phyloP scores from a whole-genome alignment of 2,113 vertebrate species.

The Dromaius novaehollandiae region DNA sequence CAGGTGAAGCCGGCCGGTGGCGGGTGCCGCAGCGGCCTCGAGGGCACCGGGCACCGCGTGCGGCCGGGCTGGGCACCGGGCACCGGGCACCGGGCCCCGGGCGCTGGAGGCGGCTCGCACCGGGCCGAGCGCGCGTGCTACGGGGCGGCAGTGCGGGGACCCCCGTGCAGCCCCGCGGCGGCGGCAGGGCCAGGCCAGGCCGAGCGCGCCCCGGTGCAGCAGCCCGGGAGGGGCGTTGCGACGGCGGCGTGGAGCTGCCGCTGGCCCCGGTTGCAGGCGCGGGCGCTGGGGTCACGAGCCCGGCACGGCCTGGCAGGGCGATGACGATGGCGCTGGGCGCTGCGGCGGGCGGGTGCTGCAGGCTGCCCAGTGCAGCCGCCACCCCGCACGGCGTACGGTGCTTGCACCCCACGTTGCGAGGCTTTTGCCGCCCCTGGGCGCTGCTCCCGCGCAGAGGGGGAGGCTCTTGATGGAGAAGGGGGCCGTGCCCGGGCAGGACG shows the following conservation, averaged over 20 bases:
- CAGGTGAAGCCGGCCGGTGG: too few relatives aligned
- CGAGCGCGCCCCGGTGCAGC: too few relatives aligned
- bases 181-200: too few relatives aligned
- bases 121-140: neutral
- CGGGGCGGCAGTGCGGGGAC: neutral
- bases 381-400: neutral
- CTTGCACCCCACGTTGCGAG: too few relatives aligned
- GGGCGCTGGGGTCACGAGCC: neutral
- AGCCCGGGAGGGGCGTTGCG: neutral
- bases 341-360: too few relatives aligned
- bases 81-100: neutral
- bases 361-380: too few relatives aligned
- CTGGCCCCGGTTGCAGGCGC: neutral
- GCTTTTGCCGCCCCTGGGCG: neutral
- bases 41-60: neutral
- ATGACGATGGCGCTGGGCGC: too few relatives aligned
- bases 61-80: neutral
- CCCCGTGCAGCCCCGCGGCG: too few relatives aligned
- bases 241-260: neutral
- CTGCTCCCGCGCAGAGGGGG: neutral
- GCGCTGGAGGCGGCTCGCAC: too few relatives aligned
- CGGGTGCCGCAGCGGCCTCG: neutral
- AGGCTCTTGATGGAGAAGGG: neutral
- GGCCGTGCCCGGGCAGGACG: neutral
- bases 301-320: neutral